Conservation (phyloP, 2,113 vertebrate genomes). For the Bos taurus region ARS-UCD2.0 NC_037344.1:2928001-2928500, state of each 20-base stretch:
- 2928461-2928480: background rate
- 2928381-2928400: background rate
- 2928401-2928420: background rate
- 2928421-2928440: background rate
- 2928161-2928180: background rate
- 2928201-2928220: too few relatives aligned
- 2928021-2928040: rapidly evolving
- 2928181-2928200: background rate
- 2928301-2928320: background rate
- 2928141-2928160: background rate
- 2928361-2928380: background rate
- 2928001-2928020: background rate
- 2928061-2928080: background rate
- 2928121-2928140: background rate
- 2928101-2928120: too few relatives aligned
- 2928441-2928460: background rate
- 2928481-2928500: background rate
- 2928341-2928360: background rate
- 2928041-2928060: background rate
- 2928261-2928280: background rate
- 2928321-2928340: background rate
- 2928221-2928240: background rate
- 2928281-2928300: background rate
- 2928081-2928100: background rate
- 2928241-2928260: background rate